Evolutionary conservation across 2,888 invertebrate genomes (phyloP), one percentile per base, ranked within the genome.

Genomic region (Drosophila picticornis): DNA sequence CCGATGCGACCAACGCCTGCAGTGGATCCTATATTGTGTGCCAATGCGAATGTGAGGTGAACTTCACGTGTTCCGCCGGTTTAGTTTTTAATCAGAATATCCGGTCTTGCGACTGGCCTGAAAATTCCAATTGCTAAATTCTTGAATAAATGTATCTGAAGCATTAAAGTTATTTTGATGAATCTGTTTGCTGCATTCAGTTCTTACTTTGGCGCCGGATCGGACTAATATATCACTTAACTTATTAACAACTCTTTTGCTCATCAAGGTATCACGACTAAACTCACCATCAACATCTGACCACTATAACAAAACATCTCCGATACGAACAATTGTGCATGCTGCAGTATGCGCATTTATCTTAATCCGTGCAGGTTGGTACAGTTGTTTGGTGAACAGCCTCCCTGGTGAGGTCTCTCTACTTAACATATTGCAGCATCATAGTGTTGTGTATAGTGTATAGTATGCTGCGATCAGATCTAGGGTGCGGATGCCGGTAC

Each of bases 41-140:
- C 38, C 91, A 91, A 43, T 91, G 91, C 63, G 91, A 91, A 58
- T 91, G 91, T 43, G 91, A 91, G 72, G 64, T 91, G 4, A 29
- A 55, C 29, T 72, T 81, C 4, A 59, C 11, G 9, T 91, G 91
- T 32, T 7, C 57, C 3, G 3, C 55, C 1, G 73, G 76, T 0
- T 65, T 90, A n/a, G 55, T 85, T 6, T 91, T 77, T 36, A 85
- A 90, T 58, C 6, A 1, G 1, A 19, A 57, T 2, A 3, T 64
- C 1, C 25, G 27, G 0, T 52, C 70, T 3, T 91, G 91, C 59
- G 88, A 91, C 67, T 91, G 90, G 91, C 82, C 90, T 1, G 4
- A 0, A 4, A 82, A 75, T 43, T 65, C 75, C 6, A 57, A 71
- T 0, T 88, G 88, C 38, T 83, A 69, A 84, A 53, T 27, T n/a